Conservation (phyloP, 2,888 invertebrate genomes). For the Amphimallon solstitiale region DNA sequence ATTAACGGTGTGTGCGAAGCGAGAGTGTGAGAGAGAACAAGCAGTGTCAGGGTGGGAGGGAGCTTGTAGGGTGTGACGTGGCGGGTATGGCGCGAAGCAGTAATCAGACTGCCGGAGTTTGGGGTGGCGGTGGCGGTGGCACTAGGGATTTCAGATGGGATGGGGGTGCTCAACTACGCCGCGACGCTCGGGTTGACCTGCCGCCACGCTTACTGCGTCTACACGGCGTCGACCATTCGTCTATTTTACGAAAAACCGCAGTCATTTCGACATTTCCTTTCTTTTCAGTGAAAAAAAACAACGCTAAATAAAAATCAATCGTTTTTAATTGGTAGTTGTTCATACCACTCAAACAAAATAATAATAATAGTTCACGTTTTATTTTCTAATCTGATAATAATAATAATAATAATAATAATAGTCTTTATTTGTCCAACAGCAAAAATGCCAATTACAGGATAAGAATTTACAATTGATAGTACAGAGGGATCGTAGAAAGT, state of each 20-base stretch:
- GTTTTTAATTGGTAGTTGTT: no score
- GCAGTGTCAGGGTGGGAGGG: slow-evolving; percentile 40
- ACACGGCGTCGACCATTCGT: slow-evolving; percentile 41
- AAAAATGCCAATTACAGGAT: no score
- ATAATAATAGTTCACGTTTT: no score
- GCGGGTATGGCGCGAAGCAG: slow-evolving; percentile 44
- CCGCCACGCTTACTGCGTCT: slow-evolving; percentile 57
- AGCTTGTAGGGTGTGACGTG: slow-evolving; percentile 37
- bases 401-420: no score
- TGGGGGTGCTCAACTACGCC: slow-evolving; percentile 55
- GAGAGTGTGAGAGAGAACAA: slow-evolving; percentile 9
- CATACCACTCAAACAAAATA: no score
- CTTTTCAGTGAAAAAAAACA: no score
- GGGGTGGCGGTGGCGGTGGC: slow-evolving; percentile 55
- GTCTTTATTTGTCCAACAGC: no score
- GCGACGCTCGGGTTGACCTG: slow-evolving; percentile 62
- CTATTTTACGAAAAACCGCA: slow-evolving; percentile 2
- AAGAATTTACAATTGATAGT: no score
- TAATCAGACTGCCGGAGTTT: slow-evolving; percentile 47
- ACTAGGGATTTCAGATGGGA: slow-evolving; percentile 53
- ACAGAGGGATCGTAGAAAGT: no score
- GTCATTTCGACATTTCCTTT: background rate
- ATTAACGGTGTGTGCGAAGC: slow-evolving; percentile 17
- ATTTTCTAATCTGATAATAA: no score
- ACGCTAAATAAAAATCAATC: no score